A percentile compares a stretch with the other conserved stretches of the same genome.
phyloP scores from a whole-genome alignment of 2,888 invertebrate species.

The Cyrtodaria siliqua region DNA sequence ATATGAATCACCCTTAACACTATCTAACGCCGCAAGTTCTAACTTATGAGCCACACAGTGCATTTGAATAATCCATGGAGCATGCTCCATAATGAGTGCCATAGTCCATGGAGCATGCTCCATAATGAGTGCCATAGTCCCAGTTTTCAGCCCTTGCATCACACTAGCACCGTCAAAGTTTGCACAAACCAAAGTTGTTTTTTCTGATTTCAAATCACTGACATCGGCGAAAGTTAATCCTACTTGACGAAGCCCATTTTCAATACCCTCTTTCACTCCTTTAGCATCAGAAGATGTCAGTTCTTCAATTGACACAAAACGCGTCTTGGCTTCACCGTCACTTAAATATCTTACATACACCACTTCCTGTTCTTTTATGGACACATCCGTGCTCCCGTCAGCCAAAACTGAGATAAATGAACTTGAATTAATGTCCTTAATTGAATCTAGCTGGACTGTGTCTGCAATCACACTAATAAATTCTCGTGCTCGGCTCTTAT shows the following conservation, averaged over 20 bases:
- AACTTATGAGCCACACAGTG: slow-evolving; percentile 11
- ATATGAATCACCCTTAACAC: slow-evolving; percentile 4
- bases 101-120: not conserved
- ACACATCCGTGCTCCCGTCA: slow-evolving; percentile 5
- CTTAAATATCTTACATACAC: slow-evolving; percentile 6
- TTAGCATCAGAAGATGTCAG: not conserved
- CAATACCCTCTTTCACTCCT: not conserved
- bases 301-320: not conserved
- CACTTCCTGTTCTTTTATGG: slow-evolving; percentile 12
- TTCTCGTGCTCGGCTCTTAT: too few species aligned
- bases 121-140: not conserved
- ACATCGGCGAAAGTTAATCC: not conserved
- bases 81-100: not conserved
- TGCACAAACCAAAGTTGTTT: not conserved
- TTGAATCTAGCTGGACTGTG: too few species aligned
- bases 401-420: slow-evolving; percentile 4
- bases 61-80: not conserved
- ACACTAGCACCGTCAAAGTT: slow-evolving; percentile 11
- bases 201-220: not conserved
- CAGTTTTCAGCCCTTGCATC: slow-evolving; percentile 3
- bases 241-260: not conserved
- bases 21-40: slow-evolving; percentile 9
- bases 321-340: not conserved
- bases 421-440: too few species aligned
- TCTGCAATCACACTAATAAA: too few species aligned